Conservation (phyloP, 2,113 vertebrate species). For the Azemiops feae region DNA sequence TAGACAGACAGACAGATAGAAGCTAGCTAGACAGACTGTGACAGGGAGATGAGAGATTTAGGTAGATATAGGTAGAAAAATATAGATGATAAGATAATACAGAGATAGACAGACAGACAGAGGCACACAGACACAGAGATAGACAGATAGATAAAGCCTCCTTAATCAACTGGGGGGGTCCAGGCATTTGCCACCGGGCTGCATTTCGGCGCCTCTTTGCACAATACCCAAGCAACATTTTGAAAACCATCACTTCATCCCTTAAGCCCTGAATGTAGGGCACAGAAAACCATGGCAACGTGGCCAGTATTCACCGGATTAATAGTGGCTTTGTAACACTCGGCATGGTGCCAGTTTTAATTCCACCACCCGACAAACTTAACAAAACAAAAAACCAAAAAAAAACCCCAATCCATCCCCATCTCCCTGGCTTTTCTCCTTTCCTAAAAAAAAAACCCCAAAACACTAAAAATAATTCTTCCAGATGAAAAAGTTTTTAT, state of each 20-base stretch:
- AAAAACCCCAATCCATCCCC: background rate
- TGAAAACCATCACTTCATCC: background rate
- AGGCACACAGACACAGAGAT: too few relatives aligned
- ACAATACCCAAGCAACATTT: background rate
- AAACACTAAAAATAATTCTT: background rate
- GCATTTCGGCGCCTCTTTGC: background rate
- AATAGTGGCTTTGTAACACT: slow-evolving; percentile 32
- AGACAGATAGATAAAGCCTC: background rate
- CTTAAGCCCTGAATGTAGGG: slow-evolving; percentile 27
- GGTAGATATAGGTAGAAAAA: too few relatives aligned
- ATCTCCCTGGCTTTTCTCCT: too few relatives aligned
- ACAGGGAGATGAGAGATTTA: too few relatives aligned
- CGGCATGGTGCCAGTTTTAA: slow-evolving; percentile 29
- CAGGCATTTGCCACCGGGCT: background rate
- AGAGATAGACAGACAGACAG: too few relatives aligned
- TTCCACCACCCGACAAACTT: slow-evolving; percentile 50
- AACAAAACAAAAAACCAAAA: background rate
- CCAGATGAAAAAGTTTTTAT: background rate
- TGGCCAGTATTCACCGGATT: slow-evolving; percentile 27
- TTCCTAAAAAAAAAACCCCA: background rate
- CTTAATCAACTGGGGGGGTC: background rate
- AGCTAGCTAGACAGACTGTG: too few relatives aligned
- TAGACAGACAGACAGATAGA: background rate
- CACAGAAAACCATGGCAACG: slow-evolving; percentile 8
- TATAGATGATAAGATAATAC: too few relatives aligned